Base-by-base conservation (phyloP, 2,113 vertebrate genomes). In the Rhegmatorhina hoffmannsi region DNA sequence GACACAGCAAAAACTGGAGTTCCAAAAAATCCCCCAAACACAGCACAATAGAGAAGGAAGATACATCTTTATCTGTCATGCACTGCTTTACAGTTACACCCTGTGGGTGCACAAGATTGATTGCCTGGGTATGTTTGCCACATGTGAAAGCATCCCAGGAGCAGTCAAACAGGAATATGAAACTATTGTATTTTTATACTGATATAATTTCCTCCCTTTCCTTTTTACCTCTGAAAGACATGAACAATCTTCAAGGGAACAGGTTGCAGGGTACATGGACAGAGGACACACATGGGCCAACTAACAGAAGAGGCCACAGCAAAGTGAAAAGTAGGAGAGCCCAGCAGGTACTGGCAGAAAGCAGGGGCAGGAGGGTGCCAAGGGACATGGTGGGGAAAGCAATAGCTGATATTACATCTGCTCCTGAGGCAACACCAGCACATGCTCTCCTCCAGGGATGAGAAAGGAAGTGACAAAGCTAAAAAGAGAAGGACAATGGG, bases 81-180 rank as follows among this genome's bases (percentile, higher is more conserved):
- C 72, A 62, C 47, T 58, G 63, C 67, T 96, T 91, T 90, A 87
- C 59, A 90, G 79, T 77, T 91, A 90, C 67, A 79, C 78, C 78
- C 93, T 49, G 60, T 86, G 84, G 87, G 86, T 74, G 60, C 89
- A 73, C 67, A 90, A 90, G 92, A 94, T 94, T 86, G 88, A 95
- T 95, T 95, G 66, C 34, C 90, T 94, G 90, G 68, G 89, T 92
- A 78, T 91, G 93, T 80, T 89, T 91, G 89, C 95, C 94, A 96
- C 90, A 92, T 94, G 86, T 85, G 85, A 90, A 94, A 92, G 52
- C 73, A 94, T 74, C 40, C 52, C 62, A 79, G 88, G n/a, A 89
- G 46, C 80, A 89, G 75, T 60, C 24, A 25, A 94, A 77, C 20
- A 88, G 60, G 43, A 95, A 89, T 59, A 86, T 17, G 19, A 70